These are phyloP conservation scores for Phenacoccus solenopsis DNA, from an alignment of 1,140 invertebrate genomes.

Conservation along the genomic window DNA sequence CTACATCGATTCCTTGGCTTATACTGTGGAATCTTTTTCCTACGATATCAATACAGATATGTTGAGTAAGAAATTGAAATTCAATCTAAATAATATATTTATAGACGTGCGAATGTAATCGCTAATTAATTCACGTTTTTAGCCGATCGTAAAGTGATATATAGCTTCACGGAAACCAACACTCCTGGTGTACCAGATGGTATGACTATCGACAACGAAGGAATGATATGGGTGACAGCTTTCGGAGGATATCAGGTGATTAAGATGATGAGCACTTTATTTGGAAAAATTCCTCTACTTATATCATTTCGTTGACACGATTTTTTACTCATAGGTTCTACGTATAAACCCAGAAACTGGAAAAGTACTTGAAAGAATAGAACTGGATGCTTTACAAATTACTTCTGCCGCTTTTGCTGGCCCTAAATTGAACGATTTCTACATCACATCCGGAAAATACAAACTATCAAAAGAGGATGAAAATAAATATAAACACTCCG, in stretches of 20 bases:
- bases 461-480: background rate
- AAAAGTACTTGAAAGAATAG: slow-evolving; percentile 42
- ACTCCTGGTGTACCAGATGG: slow-evolving; percentile 46
- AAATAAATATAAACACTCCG: slow-evolving; percentile 16
- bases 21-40: slow-evolving; percentile 25
- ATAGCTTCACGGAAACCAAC: slow-evolving; percentile 35
- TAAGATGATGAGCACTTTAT: background rate
- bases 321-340: slow-evolving; percentile 33
- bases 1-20: slow-evolving; percentile 28
- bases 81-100: too few relatives aligned
- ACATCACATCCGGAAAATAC: slow-evolving; percentile 16
- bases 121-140: slow-evolving; percentile 22
- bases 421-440: slow-evolving; percentile 51
- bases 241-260: slow-evolving; percentile 36
- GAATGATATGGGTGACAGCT: slow-evolving; percentile 50
- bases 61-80: slow-evolving; percentile 25
- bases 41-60: slow-evolving; percentile 24
- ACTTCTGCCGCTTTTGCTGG: slow-evolving; percentile 72
- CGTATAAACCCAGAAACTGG: slow-evolving; percentile 39
- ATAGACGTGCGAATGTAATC: too few relatives aligned
- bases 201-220: slow-evolving; percentile 51
- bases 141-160: slow-evolving; percentile 35
- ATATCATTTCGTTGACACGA: too few relatives aligned
- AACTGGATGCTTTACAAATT: slow-evolving; percentile 53
- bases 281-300: too few relatives aligned